Percentiles rank a stretch among this genome's conserved stretches.
Conservation (phyloP, 2,113 vertebrate species). For the Alectura lathami region DNA sequence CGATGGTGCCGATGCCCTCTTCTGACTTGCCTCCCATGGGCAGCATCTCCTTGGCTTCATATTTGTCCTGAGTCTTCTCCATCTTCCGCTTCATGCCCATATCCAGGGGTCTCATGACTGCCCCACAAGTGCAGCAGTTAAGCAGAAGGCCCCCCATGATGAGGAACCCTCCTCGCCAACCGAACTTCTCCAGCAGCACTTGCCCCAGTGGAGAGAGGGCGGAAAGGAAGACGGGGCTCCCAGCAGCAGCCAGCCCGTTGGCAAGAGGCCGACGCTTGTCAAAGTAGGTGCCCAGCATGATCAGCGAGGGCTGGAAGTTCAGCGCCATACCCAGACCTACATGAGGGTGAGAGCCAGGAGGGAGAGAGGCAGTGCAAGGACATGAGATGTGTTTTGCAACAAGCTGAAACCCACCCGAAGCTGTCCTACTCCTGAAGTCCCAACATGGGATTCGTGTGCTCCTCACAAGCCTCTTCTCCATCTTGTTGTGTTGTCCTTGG, state of each 20-base stretch:
- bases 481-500: neutral
- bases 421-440: neutral
- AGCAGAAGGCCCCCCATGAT: constrained; percentile 82
- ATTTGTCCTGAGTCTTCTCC: constrained; percentile 41
- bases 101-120: constrained; percentile 79
- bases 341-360: neutral
- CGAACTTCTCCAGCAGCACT: constrained; percentile 77
- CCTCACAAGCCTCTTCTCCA: neutral
- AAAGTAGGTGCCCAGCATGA: constrained; percentile 82
- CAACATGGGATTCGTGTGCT: neutral
- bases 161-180: constrained; percentile 83
- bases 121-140: constrained; percentile 82
- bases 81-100: constrained; percentile 14
- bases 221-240: constrained; percentile 82
- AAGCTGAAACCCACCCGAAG: neutral
- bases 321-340: constrained; percentile 79
- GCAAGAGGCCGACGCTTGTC: constrained; percentile 80
- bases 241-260: constrained; percentile 81
- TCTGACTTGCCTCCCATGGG: constrained; percentile 51
- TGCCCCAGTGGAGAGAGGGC: constrained; percentile 81
- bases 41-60: constrained; percentile 71
- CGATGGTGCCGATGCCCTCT: constrained; percentile 21
- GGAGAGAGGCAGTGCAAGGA: neutral
- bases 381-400: neutral
- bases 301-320: constrained; percentile 83